Evolutionary conservation across 30 jellyfish, hydroid and myxozoan species (phyloP).

Genomic region (Catostylus mosaicus): DNA sequence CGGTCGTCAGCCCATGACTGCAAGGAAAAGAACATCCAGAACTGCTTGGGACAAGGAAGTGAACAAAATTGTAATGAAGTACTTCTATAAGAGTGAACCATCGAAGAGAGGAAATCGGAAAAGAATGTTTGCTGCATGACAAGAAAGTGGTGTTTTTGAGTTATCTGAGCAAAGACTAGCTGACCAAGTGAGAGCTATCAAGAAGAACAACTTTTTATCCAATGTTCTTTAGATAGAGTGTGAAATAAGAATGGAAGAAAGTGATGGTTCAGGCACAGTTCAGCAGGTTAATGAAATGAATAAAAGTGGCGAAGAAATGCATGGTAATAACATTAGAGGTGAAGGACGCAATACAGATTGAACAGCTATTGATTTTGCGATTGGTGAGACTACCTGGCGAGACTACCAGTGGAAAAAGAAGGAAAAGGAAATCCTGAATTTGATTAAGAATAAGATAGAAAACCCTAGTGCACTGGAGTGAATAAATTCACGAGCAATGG

Average conservation of each 20-base stretch:
- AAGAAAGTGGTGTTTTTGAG: conserved; percentile 11
- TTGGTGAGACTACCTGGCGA: conserved; percentile 20
- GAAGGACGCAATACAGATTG: conserved; percentile 20
- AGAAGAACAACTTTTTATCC: conserved; percentile 21
- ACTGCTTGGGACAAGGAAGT: conserved; percentile 31
- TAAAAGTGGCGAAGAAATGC: conserved; percentile 36
- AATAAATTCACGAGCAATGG: conserved; percentile 49
- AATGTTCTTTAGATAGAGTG: conserved; percentile 4
- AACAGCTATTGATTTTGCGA: conserved; percentile 30
- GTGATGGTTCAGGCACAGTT: conserved; percentile 20
- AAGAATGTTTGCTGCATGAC: conserved; percentile 31
- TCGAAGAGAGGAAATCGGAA: conserved; percentile 24
- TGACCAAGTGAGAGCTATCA: conserved; percentile 7
- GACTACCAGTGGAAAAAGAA: too few relatives aligned
- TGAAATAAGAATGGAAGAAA: conserved; percentile 20
- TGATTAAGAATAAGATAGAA: conserved; percentile 33
- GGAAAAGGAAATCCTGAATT: conserved; percentile 16
- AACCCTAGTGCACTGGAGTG: conserved; percentile 36
- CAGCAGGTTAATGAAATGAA: conserved; percentile 23
- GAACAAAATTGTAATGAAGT: conserved; percentile 30
- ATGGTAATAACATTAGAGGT: conserved; percentile 35
- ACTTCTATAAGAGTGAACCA: conserved; percentile 11
- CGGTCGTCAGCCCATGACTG: conserved; percentile 57
- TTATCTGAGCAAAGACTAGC: conserved; percentile 23
- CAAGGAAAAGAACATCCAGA: conserved; percentile 23